Base-by-base conservation (phyloP, 1,140 invertebrate genomes). In the Apis laboriosa region DNA sequence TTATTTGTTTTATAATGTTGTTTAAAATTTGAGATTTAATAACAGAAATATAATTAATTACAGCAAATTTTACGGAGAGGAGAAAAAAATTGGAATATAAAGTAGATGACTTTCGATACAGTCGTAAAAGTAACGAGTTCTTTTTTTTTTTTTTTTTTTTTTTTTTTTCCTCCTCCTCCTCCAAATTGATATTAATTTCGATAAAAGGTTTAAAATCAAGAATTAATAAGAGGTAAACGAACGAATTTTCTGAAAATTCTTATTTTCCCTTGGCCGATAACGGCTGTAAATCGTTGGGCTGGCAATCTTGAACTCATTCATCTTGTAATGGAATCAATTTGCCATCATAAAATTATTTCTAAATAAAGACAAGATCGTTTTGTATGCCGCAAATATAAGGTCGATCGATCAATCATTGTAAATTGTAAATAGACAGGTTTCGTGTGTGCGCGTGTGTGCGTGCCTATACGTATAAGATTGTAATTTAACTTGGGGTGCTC, bases 341-440 rank as follows among this genome's bases (percentile, higher is more conserved):
- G 2, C 24, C 11, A 9, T 49, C 1, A 8, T 11, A 13, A 79
- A n/a, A 67, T 77, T 56, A 56, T 67, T 67, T 49, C 28, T n/a
- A 71, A 28, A 61, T 79, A 61, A 51, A 15, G 49, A 17, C 13
- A 34, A 55, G 19, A n/a, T n/a, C 49, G 12, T 61, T 71, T 28
- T 19, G 12, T 73, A 19, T 49, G n/a, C 19, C 9, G 67, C 13
- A 11, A 63, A 53, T 53, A 17, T 21, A 53, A 1, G 12, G 15
- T 9, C 11, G 67, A 34, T 81, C 63, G n/a, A 80, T 73, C 28
- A 43, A 67, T 81, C 53, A 58, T 17, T 21, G 28, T 4, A 64
- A 80, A 56, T 80, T 74, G 66, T 24, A 24, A 80, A 66, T 66
- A 74, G 28, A n/a, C n/a, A 55, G 43, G 1, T 17, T 43, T 43